Conservation (phyloP, 2,888 invertebrate species). For the Andrena praecox region DNA sequence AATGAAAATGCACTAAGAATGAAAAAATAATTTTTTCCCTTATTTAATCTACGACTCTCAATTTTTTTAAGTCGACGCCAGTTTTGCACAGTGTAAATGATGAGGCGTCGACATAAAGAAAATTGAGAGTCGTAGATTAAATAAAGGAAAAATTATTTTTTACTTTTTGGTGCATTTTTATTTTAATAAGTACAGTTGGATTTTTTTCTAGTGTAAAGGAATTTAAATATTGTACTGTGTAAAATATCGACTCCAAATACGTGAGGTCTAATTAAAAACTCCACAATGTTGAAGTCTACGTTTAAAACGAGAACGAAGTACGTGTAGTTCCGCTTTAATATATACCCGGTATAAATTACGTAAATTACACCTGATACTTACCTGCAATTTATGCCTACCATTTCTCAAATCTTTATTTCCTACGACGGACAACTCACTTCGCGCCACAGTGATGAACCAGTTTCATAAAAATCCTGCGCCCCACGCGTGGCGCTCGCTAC, state of each 20-base stretch:
- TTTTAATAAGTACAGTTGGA: too few relatives aligned
- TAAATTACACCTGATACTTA: slow-evolving; percentile 2
- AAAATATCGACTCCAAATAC: not conserved
- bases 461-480: not conserved
- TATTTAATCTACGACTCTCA: too few relatives aligned
- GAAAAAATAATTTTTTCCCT: too few relatives aligned
- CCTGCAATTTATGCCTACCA: slow-evolving; percentile 6
- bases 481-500: not conserved
- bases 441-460: slow-evolving; percentile 6
- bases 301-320: not conserved
- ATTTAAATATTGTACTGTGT: too few relatives aligned
- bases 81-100: too few relatives aligned
- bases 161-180: too few relatives aligned
- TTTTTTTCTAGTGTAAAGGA: too few relatives aligned
- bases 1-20: too few relatives aligned
- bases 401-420: not conserved
- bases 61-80: too few relatives aligned
- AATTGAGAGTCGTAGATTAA: too few relatives aligned
- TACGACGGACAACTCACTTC: not conserved
- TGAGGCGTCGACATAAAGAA: too few relatives aligned
- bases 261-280: not conserved
- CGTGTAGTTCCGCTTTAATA: not conserved
- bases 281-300: not conserved
- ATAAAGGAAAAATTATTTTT: too few relatives aligned
- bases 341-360: slow-evolving; percentile 9